Evolutionary conservation across 2,888 invertebrate genomes (phyloP).

Genomic region (Galerucella nymphaeae): DNA sequence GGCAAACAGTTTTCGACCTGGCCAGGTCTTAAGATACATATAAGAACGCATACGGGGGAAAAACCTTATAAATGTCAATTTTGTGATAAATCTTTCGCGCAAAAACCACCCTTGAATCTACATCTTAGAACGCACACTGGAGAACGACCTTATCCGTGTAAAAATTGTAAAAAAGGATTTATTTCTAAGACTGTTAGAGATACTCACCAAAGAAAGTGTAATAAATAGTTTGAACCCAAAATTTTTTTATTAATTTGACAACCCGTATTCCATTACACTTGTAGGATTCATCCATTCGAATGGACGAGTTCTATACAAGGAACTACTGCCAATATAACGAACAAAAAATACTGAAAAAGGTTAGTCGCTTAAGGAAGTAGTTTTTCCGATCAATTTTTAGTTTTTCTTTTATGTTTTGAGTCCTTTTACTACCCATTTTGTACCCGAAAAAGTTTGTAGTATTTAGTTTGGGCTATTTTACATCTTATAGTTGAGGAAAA

Average conservation of each 20-base stretch:
- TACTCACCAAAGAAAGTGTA: constrained; percentile 3
- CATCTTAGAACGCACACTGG: constrained; percentile 6
- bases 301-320: too few relatives aligned
- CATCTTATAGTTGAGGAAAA: too few relatives aligned
- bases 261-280: too few relatives aligned
- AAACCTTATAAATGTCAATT: constrained; percentile 8
- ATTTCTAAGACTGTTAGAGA: constrained; percentile 1
- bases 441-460: too few relatives aligned
- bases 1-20: not conserved
- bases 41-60: constrained; percentile 2
- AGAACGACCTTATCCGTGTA: constrained; percentile 57
- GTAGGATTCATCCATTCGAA: too few relatives aligned
- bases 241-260: not conserved
- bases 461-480: too few relatives aligned
- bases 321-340: too few relatives aligned
- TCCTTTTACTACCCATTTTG: too few relatives aligned
- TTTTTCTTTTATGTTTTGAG: too few relatives aligned
- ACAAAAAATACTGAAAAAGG: too few relatives aligned
- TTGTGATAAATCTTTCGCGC: constrained; percentile 8
- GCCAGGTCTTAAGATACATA: not conserved
- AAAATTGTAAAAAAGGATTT: constrained; percentile 62
- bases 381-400: too few relatives aligned
- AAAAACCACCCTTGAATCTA: not conserved
- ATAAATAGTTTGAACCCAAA: not conserved
- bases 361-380: too few relatives aligned